Percentiles rank a stretch among this genome's conserved stretches.
Evolutionary conservation across 2,113 vertebrate genomes (phyloP).

Genomic region (Nothobranchius kuhntae): DNA sequence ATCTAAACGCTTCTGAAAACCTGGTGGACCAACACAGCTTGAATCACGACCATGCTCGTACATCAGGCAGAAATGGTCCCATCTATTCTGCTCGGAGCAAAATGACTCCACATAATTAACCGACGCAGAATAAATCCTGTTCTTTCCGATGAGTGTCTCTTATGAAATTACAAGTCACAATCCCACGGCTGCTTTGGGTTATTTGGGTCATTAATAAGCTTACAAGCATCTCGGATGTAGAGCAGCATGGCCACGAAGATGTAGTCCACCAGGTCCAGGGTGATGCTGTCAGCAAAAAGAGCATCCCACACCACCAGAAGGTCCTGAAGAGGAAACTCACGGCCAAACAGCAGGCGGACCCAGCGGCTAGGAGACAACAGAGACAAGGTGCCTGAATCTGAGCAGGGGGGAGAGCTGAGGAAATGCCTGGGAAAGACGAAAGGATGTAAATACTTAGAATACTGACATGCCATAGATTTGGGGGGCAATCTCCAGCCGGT

Average conservation of each 20-base stretch:
- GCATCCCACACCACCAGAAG: slow-evolving; percentile 97
- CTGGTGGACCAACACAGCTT: not conserved
- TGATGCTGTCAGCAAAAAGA: slow-evolving; percentile 93
- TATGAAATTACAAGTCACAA: slow-evolving; percentile 33
- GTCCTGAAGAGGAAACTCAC: slow-evolving; percentile 96
- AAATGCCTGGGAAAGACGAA: too few species aligned
- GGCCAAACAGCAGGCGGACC: slow-evolving; percentile 94
- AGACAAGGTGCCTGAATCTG: slow-evolving; percentile 35
- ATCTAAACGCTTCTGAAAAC: too few species aligned
- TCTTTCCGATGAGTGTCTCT: slow-evolving; percentile 33
- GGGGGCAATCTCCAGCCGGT: slow-evolving; percentile 95
- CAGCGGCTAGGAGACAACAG: slow-evolving; percentile 83
- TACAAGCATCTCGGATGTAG: slow-evolving; percentile 95
- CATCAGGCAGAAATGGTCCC: slow-evolving; percentile 3
- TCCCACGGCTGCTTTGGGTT: slow-evolving; percentile 22
- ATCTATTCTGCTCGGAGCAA: slow-evolving; percentile 35
- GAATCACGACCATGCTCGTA: not conserved
- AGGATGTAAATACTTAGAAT: not conserved
- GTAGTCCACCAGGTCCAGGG: slow-evolving; percentile 94
- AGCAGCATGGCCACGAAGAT: slow-evolving; percentile 98
- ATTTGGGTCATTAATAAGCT: slow-evolving; percentile 63
- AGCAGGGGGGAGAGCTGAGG: not conserved
- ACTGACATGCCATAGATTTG: slow-evolving; percentile 99
- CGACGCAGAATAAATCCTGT: slow-evolving; percentile 35
- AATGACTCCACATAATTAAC: slow-evolving; percentile 32